Evolutionary conservation across 2,113 vertebrate genomes (phyloP).

Genomic region (Craseonycteris thonglongyai): DNA sequence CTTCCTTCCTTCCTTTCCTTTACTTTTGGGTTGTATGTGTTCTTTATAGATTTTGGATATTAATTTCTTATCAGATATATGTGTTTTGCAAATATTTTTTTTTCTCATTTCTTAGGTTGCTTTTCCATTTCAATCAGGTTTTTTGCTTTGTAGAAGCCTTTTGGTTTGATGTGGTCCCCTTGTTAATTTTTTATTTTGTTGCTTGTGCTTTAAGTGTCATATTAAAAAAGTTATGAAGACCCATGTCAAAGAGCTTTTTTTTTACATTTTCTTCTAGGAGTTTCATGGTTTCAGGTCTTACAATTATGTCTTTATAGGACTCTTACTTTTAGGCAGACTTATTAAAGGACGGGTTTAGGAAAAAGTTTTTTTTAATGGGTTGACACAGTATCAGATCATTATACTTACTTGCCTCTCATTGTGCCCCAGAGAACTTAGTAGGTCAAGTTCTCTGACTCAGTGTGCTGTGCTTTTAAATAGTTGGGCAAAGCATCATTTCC

Average conservation of each 20-base stretch:
- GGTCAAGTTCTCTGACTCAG: background rate
- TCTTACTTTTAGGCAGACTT: constrained; percentile 41
- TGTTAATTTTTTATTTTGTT: background rate
- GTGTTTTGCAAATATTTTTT: background rate
- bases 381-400: fast-evolving
- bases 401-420: background rate
- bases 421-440: background rate
- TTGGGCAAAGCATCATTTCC: background rate
- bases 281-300: background rate
- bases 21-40: background rate
- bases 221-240: background rate
- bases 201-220: background rate
- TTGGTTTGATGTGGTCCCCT: background rate
- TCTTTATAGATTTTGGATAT: background rate
- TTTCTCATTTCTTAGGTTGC: background rate
- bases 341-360: background rate
- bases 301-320: background rate
- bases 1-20: too few relatives aligned
- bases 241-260: background rate
- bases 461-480: background rate
- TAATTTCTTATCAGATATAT: background rate
- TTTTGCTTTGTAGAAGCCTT: background rate
- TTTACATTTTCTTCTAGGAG: background rate
- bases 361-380: background rate
- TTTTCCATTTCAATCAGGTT: background rate